Evolutionary conservation across 2,888 invertebrate genomes (phyloP).

Genomic region (Drosophila flavopinicola): DNA sequence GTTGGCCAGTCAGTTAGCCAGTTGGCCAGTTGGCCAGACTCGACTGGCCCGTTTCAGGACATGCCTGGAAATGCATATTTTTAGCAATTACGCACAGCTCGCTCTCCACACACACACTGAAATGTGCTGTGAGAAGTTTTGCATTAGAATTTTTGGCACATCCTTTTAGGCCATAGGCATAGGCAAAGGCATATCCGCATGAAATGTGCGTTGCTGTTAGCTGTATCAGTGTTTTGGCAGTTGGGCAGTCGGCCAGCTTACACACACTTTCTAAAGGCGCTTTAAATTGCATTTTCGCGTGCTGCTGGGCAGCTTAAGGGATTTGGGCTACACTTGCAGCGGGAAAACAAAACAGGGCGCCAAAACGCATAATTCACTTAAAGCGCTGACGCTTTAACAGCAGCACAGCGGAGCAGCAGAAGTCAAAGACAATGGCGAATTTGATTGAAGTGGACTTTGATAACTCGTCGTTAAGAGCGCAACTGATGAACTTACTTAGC

Average conservation of each 20-base stretch:
- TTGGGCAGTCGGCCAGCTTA: not conserved
- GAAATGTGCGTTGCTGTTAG: slow-evolving; percentile 10
- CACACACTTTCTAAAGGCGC: slow-evolving; percentile 3
- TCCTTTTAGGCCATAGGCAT: slow-evolving; percentile 21
- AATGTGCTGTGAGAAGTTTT: not conserved
- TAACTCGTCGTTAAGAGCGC: not conserved
- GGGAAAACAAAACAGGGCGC: not conserved
- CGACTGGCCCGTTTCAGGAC: not conserved
- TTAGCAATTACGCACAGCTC: slow-evolving; percentile 22
- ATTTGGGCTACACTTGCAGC: slow-evolving; percentile 5
- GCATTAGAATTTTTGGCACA: slow-evolving; percentile 18
- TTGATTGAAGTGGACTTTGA: slow-evolving; percentile 13
- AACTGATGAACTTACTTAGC: slow-evolving; percentile 7
- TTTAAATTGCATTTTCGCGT: slow-evolving; percentile 25
- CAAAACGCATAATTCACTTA: not conserved
- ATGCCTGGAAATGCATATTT: slow-evolving; percentile 35
- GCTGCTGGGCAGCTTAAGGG: slow-evolving; percentile 5
- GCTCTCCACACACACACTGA: not conserved
- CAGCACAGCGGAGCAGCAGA: not conserved
- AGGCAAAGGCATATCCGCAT: slow-evolving; percentile 9
- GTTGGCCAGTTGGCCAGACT: slow-evolving; percentile 1
- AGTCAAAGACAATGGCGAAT: not conserved
- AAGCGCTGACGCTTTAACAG: slow-evolving; percentile 3
- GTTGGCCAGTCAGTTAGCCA: slow-evolving; percentile 4
- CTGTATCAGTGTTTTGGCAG: slow-evolving; percentile 14